A percentile compares a stretch with the other conserved stretches of the same genome.
These are phyloP conservation scores for Bettongia penicillata DNA, from an alignment of 2,113 vertebrate species.

Conservation along the genomic window DNA sequence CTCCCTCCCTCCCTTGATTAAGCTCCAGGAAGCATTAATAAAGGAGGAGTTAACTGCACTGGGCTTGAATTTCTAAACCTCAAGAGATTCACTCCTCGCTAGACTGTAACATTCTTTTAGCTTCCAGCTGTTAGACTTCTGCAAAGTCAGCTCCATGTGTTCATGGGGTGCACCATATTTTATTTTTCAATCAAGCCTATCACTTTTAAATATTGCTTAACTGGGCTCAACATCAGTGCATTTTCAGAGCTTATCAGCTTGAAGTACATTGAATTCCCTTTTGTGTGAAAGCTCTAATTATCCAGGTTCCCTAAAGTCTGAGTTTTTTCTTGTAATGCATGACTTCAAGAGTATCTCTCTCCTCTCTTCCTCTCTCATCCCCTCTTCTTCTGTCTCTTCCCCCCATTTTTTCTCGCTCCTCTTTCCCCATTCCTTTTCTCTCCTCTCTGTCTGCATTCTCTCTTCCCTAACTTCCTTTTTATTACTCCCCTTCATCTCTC, in stretches of 20 bases:
- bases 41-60: conserved; percentile 23
- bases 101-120: conserved; percentile 5
- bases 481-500: background rate
- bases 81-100: conserved; percentile 50
- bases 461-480: background rate
- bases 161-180: conserved; percentile 38
- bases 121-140: conserved; percentile 21
- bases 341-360: background rate
- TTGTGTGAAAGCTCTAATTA: conserved; percentile 33
- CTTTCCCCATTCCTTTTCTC: background rate
- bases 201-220: conserved; percentile 47
- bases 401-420: background rate
- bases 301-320: conserved; percentile 15
- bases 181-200: conserved; percentile 64
- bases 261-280: background rate
- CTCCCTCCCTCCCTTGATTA: conserved; percentile 27
- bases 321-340: background rate
- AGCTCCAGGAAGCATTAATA: conserved; percentile 50
- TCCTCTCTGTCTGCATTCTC: background rate
- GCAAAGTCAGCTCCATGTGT: conserved; percentile 59
- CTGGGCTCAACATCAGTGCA: conserved; percentile 45
- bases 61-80: conserved; percentile 65
- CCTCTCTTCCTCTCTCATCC: background rate
- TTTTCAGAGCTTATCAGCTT: conserved; percentile 39
- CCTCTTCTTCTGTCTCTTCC: background rate